phyloP scores from a whole-genome alignment of 2,113 vertebrate genomes.

The Elaphurus davidianus region DNA sequence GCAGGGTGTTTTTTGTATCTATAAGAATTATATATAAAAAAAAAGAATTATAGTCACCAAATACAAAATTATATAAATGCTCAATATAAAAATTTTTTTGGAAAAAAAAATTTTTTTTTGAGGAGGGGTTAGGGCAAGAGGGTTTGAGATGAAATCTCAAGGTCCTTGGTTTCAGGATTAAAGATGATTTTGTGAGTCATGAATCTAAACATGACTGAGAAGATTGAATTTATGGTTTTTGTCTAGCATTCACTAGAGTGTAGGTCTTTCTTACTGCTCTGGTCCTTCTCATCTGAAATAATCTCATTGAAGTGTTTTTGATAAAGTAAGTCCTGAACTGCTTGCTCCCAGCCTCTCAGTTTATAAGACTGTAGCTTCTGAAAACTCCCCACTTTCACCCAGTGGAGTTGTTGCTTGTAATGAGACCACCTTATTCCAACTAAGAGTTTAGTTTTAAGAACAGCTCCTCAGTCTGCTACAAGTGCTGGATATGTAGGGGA shows the following conservation, averaged over 20 bases:
- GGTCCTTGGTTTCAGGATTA: neutral
- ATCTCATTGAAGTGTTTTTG: neutral
- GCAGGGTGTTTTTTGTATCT: neutral
- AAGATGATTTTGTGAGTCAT: neutral
- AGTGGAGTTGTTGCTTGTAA: neutral
- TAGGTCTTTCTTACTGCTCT: neutral
- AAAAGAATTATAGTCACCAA: neutral
- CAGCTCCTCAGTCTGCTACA: neutral
- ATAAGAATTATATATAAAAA: neutral
- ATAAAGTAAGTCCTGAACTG: neutral
- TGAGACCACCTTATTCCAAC: neutral
- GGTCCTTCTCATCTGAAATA: neutral
- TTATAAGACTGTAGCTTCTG: neutral
- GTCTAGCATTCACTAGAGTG: neutral
- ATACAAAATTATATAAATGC: neutral
- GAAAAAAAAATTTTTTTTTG: neutral
- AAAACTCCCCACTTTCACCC: too few relatives aligned
- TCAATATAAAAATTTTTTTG: neutral
- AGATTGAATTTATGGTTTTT: neutral
- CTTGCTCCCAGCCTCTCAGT: neutral
- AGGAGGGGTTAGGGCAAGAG: neutral
- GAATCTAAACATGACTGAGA: neutral
- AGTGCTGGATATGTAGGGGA: neutral
- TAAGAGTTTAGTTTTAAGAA: constrained; percentile 17
- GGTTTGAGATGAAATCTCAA: neutral